Evolutionary conservation across 1,140 invertebrate genomes (phyloP).

Genomic region (Stegodyphus mimosarum): DNA sequence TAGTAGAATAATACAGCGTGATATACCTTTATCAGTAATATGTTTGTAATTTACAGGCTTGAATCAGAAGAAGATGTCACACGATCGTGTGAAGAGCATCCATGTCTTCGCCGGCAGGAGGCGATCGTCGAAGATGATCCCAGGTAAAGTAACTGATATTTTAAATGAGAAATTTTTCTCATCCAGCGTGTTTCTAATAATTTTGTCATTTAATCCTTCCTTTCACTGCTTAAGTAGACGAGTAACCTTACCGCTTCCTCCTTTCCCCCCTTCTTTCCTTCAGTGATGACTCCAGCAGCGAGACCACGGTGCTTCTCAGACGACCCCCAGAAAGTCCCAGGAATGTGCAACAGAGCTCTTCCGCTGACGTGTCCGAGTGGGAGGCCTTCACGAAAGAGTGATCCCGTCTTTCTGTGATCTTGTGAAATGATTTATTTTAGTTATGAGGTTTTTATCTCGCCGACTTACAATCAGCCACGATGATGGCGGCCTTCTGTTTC

Average conservation of each 20-base stretch:
- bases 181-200: neutral
- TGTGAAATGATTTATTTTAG: conserved; percentile 17
- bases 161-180: neutral
- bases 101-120: conserved; percentile 48
- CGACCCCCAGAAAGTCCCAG: neutral
- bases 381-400: conserved; percentile 53
- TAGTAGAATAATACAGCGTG: too few relatives aligned
- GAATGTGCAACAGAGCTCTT: conserved; percentile 34
- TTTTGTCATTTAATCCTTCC: neutral
- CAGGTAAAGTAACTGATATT: conserved; percentile 8
- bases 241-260: conserved; percentile 3
- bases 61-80: conserved; percentile 13
- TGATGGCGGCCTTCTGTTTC: conserved; percentile 10
- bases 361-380: conserved; percentile 49
- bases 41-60: conserved; percentile 3
- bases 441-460: conserved; percentile 34
- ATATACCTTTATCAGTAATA: neutral
- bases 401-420: neutral
- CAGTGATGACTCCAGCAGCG: conserved; percentile 59
- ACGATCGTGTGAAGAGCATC: conserved; percentile 33
- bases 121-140: conserved; percentile 51
- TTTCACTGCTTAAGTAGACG: conserved; percentile 11
- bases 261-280: conserved; percentile 7
- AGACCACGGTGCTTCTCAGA: conserved; percentile 51
- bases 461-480: conserved; percentile 28